Evolutionary conservation across 2,888 invertebrate species (phyloP).

Genomic region (Willowsia nigromaculata): DNA sequence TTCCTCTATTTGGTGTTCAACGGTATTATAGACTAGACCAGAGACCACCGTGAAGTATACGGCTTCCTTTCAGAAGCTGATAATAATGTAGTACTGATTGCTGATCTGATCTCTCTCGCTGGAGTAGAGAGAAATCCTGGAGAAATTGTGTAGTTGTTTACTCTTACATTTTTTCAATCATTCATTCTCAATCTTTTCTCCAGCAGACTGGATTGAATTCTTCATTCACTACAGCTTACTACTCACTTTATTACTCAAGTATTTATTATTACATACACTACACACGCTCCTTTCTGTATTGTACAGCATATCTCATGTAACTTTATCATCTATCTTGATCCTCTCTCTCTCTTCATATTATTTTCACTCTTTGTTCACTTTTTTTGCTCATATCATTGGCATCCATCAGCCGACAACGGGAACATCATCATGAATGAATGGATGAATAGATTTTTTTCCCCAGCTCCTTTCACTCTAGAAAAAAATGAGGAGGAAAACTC

Average conservation of each 20-base stretch:
- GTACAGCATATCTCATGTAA: no score
- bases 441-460: not conserved
- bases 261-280: not conserved
- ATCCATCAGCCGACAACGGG: not conserved
- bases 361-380: no score
- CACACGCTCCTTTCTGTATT: no score
- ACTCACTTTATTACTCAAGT: not conserved
- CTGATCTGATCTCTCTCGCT: not conserved
- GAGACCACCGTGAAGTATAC: no score
- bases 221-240: not conserved
- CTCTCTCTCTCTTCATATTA: no score
- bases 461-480: not conserved
- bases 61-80: not conserved
- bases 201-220: not conserved
- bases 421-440: not conserved
- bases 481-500: constrained; percentile 16
- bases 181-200: not conserved
- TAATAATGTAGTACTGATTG: constrained; percentile 10
- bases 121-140: not conserved
- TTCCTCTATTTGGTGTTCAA: no score
- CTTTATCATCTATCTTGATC: no score
- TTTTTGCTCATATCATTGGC: not conserved
- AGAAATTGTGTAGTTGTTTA: not conserved
- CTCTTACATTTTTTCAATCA: constrained; percentile 16
- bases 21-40: no score